Evolutionary conservation across 2,888 invertebrate species (phyloP).

Genomic region (Ligdia adustata): DNA sequence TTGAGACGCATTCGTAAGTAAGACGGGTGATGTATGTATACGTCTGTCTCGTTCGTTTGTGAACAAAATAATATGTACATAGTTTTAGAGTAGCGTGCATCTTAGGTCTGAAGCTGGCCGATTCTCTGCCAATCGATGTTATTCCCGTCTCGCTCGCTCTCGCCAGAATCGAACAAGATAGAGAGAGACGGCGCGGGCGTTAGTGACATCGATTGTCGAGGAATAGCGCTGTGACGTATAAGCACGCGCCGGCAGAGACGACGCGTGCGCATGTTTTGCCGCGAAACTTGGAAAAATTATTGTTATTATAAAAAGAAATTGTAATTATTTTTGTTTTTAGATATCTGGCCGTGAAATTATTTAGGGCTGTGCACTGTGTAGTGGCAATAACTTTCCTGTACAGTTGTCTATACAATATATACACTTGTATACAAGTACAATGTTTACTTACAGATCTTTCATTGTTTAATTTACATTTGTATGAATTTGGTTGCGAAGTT

Average conservation of each 20-base stretch:
- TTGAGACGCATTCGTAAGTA: no score
- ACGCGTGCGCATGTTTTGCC: not conserved
- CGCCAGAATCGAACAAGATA: not conserved
- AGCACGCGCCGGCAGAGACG: not conserved
- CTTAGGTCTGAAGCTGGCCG: not conserved
- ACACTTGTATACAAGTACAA: not conserved
- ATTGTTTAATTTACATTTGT: not conserved
- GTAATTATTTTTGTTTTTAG: no score
- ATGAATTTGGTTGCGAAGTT: not conserved
- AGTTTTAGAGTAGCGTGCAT: not conserved
- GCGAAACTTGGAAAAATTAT: not conserved
- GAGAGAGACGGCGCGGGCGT: no score
- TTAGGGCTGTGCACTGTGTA: not conserved
- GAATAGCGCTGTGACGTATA: not conserved
- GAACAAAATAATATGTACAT: not conserved
- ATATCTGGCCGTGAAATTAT: not conserved
- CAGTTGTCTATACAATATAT: conserved; percentile 1
- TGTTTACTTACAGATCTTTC: not conserved
- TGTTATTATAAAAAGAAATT: not conserved
- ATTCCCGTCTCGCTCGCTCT: not conserved
- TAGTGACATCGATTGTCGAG: no score
- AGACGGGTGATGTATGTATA: no score
- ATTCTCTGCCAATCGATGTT: not conserved
- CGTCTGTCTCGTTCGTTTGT: no score
- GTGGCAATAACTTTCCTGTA: not conserved